phyloP scores from a whole-genome alignment of 1,140 invertebrate genomes.

The Lepeophtheirus salmonis region DNA sequence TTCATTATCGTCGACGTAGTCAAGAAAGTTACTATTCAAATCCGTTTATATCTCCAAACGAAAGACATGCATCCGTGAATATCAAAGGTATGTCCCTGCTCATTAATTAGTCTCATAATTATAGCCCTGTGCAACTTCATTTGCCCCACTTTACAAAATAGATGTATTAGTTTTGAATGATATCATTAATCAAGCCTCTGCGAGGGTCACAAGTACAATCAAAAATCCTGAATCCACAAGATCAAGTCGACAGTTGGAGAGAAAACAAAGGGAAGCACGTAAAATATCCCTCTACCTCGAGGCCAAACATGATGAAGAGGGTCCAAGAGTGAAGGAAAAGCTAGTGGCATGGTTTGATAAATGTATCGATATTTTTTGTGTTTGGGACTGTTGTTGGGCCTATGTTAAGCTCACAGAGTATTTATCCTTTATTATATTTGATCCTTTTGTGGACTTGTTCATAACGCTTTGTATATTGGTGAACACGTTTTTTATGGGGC shows the following conservation, averaged over 20 bases:
- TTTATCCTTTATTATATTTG: constrained; percentile 26
- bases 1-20: not conserved
- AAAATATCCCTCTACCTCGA: constrained; percentile 4
- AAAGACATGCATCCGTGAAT: constrained; percentile 4
- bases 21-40: not conserved
- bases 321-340: constrained; percentile 13
- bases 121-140: not conserved
- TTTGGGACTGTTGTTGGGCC: constrained; percentile 84
- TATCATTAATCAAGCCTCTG: constrained; percentile 67
- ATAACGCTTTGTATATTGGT: constrained; percentile 94
- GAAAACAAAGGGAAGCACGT: not conserved
- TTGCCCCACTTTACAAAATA: constrained; percentile 29
- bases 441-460: constrained; percentile 93
- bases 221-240: not conserved
- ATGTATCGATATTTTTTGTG: constrained; percentile 59
- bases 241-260: not conserved
- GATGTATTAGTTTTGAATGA: constrained; percentile 95
- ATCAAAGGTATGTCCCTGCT: constrained; percentile 10
- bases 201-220: not conserved
- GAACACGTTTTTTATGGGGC: constrained; percentile 92
- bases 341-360: not conserved
- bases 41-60: constrained; percentile 4
- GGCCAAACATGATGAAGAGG: constrained; percentile 2
- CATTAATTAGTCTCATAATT: not conserved
- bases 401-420: constrained; percentile 71